phyloP scores from a whole-genome alignment of 2,888 invertebrate genomes.

The Andrena trimmerana region DNA sequence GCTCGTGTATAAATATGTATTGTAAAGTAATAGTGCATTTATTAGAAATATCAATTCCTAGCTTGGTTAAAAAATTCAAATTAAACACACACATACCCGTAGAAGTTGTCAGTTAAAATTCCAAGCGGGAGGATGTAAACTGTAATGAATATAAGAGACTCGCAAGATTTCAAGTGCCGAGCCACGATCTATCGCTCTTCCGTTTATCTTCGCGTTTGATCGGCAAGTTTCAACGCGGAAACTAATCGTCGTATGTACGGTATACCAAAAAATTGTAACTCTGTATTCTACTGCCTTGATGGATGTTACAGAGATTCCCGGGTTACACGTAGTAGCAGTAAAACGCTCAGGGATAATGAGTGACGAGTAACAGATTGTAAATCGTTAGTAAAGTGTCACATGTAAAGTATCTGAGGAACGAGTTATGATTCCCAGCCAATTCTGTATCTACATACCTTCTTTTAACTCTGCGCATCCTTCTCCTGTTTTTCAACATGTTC shows the following conservation, averaged over 20 bases:
- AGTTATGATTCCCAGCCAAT: constrained; percentile 7
- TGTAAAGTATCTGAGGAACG: background rate
- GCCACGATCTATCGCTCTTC: background rate
- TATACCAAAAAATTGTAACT: background rate
- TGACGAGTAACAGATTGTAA: constrained; percentile 1
- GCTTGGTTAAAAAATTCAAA: constrained; percentile 12
- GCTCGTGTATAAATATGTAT: constrained; percentile 44
- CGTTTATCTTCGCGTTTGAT: background rate
- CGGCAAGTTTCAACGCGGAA: background rate
- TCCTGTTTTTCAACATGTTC: background rate
- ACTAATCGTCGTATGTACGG: background rate
- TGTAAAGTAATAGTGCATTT: constrained; percentile 44
- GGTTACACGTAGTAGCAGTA: background rate
- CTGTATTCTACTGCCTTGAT: background rate
- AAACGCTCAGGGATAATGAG: constrained; percentile 12
- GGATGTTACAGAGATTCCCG: background rate
- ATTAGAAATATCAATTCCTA: constrained; percentile 44
- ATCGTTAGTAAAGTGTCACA: background rate
- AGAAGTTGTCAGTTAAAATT: background rate
- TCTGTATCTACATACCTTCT: background rate
- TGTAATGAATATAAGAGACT: background rate
- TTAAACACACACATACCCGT: background rate
- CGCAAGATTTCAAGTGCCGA: background rate
- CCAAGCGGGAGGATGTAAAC: background rate
- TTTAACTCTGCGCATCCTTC: background rate